Evolutionary conservation across 2,888 invertebrate species (phyloP).

Genomic region (Hartigia nigra): DNA sequence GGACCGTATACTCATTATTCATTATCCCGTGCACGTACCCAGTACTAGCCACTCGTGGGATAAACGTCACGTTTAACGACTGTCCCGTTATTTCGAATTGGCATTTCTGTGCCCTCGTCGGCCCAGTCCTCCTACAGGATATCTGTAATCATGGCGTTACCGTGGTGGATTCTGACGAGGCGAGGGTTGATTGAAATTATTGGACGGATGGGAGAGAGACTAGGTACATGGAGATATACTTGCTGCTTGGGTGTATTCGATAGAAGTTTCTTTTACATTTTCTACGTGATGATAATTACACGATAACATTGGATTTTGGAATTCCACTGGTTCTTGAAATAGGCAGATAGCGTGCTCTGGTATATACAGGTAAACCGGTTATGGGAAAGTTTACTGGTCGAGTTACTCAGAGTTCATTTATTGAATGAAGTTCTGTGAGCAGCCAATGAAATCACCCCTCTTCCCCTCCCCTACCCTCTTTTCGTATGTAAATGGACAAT

Average conservation of each 20-base stretch:
- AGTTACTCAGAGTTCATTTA: not conserved
- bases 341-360: not conserved
- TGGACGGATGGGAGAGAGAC: not conserved
- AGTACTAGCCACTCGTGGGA: not conserved
- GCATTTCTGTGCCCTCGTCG: not conserved
- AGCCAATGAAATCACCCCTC: not conserved
- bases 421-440: not conserved
- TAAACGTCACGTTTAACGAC: not conserved
- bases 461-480: too few relatives aligned
- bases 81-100: not conserved
- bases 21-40: not conserved
- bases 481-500: not conserved
- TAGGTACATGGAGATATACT: not conserved
- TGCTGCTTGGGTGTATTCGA: not conserved
- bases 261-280: not conserved
- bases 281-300: not conserved
- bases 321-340: not conserved
- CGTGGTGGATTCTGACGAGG: not conserved
- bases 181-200: not conserved
- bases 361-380: not conserved
- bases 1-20: not conserved
- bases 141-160: not conserved
- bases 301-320: not conserved
- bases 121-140: not conserved
- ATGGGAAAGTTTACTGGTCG: not conserved